These are phyloP conservation scores for Melanotaenia parkinsoni DNA, from an alignment of 2,797 vertebrate genomes.

Conservation along the genomic window DNA sequence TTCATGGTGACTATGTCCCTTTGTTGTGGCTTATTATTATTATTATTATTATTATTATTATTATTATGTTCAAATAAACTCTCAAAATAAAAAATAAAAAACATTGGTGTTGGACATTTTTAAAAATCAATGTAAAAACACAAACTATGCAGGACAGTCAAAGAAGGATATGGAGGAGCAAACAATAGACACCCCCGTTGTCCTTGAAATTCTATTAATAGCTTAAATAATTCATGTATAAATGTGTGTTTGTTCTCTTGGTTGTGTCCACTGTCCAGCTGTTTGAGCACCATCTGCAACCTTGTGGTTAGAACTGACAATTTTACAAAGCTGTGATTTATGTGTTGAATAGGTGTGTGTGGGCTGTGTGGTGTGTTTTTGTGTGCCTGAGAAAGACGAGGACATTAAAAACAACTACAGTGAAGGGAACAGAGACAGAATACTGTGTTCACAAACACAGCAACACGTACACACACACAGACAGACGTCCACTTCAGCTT, in stretches of 20 bases:
- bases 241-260: not conserved
- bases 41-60: no score
- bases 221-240: not conserved
- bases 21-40: no score
- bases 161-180: not conserved
- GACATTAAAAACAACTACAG: constrained; percentile 31
- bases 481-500: constrained; percentile 20
- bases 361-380: not conserved
- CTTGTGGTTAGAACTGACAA: constrained; percentile 30
- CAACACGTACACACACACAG: constrained; percentile 18
- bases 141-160: not conserved
- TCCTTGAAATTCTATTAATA: not conserved
- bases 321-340: constrained; percentile 45
- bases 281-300: constrained; percentile 16
- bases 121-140: no score
- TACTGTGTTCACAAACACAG: constrained; percentile 29
- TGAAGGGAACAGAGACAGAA: not conserved
- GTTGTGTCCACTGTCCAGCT: constrained; percentile 5
- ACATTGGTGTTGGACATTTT: no score
- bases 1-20: no score
- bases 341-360: constrained; percentile 17
- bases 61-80: no score
- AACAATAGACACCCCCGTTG: not conserved
- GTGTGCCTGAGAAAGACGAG: constrained; percentile 7
- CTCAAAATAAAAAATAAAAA: no score